Conservation (phyloP, 2,888 invertebrate genomes). For the Disparrhopalites patrizii region DNA sequence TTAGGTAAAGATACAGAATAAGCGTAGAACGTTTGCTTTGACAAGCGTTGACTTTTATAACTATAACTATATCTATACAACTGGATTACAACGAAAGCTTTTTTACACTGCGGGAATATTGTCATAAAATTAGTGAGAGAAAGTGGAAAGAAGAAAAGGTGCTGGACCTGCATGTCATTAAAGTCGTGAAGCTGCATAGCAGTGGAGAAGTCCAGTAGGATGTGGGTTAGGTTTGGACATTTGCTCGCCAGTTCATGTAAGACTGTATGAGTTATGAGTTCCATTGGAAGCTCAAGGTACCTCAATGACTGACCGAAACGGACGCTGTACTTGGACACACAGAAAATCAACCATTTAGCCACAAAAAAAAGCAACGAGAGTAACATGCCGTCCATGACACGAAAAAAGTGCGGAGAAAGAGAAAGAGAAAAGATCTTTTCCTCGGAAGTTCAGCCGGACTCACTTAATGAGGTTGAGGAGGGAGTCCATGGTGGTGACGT, state of each 20-base stretch:
- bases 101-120: too few relatives aligned
- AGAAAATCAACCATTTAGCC: background rate
- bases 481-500: constrained; percentile 82
- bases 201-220: constrained; percentile 96
- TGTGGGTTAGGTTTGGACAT: constrained; percentile 90
- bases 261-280: constrained; percentile 92
- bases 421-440: too few relatives aligned
- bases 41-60: too few relatives aligned
- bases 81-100: too few relatives aligned
- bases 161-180: constrained; percentile 83
- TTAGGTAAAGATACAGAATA: too few relatives aligned
- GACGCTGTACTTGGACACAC: constrained; percentile 55
- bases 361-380: background rate
- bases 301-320: constrained; percentile 82
- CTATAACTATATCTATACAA: too few relatives aligned
- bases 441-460: constrained; percentile 15
- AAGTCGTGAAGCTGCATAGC: constrained; percentile 99
- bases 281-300: constrained; percentile 91
- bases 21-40: too few relatives aligned
- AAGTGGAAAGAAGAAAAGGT: too few relatives aligned
- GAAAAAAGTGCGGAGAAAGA: too few relatives aligned
- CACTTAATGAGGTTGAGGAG: constrained; percentile 77
- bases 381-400: background rate
- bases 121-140: too few relatives aligned
- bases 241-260: constrained; percentile 94